These are phyloP conservation scores for Microtus ochrogaster DNA, from an alignment of 2,113 vertebrate genomes.

Conservation along the genomic window DNA sequence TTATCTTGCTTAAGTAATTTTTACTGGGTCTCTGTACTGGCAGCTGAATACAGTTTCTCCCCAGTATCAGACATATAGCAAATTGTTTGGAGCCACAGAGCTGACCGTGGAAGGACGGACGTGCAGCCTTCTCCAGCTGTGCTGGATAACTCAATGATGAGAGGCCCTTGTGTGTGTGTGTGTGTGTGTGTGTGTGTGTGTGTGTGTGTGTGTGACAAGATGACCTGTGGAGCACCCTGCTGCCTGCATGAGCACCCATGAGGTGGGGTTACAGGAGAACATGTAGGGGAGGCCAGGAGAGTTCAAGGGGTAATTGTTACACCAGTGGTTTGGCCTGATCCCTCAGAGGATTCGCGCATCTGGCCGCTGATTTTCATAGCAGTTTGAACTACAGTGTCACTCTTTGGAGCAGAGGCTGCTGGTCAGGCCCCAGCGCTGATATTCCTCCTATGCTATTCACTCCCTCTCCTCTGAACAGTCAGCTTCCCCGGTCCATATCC, in stretches of 20 bases:
- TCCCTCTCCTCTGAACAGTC: background rate
- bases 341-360: slow-evolving; percentile 70
- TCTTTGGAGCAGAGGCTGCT: background rate
- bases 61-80: background rate
- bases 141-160: no score
- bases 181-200: no score
- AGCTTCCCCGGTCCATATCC: background rate
- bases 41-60: slow-evolving; percentile 22
- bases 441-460: background rate
- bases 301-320: background rate
- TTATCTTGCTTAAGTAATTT: slow-evolving; percentile 67
- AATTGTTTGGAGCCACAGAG: background rate
- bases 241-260: background rate
- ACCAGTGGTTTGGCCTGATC: background rate
- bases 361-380: slow-evolving; percentile 66
- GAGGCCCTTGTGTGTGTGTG: no score
- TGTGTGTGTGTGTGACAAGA: background rate
- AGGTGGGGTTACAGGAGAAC: background rate
- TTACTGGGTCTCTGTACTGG: slow-evolving; percentile 34
- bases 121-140: background rate
- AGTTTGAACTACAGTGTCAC: slow-evolving; percentile 36
- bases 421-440: background rate
- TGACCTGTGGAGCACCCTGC: background rate
- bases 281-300: background rate
- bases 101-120: background rate